Conservation (phyloP, 2,797 vertebrate genomes). For the Oceanodroma leucorhoa region DNA sequence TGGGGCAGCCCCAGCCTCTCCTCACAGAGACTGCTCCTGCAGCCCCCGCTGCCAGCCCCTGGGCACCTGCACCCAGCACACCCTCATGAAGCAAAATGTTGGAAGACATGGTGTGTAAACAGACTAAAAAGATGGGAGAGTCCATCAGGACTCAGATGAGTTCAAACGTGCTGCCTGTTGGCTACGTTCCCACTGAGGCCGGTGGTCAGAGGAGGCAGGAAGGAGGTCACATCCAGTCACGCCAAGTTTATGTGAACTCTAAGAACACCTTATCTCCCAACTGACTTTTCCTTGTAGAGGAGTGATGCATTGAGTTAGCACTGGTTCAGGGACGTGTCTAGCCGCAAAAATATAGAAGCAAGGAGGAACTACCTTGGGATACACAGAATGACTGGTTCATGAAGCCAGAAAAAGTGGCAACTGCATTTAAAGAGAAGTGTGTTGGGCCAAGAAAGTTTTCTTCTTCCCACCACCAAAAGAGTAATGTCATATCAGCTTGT, state of each 20-base stretch:
- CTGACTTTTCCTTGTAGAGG: neutral
- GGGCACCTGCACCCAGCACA: too few relatives aligned
- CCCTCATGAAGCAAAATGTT: neutral
- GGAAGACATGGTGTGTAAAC: neutral
- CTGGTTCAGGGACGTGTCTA: neutral
- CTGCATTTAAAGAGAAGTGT: neutral
- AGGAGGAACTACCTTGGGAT: neutral
- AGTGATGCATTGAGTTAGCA: fast-evolving
- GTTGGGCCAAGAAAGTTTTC: neutral
- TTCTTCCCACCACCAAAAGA: neutral
- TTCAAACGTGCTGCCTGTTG: neutral
- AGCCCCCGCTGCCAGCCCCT: fast-evolving
- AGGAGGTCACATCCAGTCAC: neutral
- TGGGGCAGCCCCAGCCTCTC: neutral
- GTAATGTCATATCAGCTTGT: neutral
- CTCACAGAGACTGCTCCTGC: neutral
- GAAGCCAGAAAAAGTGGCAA: neutral
- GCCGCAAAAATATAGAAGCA: neutral
- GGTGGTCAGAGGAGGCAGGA: neutral
- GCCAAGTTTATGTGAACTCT: neutral
- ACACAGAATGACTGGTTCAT: neutral
- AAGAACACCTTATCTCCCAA: neutral
- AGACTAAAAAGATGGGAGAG: neutral
- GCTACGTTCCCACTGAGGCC: neutral
- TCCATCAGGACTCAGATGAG: neutral